Evolutionary conservation across 2,888 invertebrate genomes (phyloP), one percentile per base, ranked within the genome.

Genomic region (Eupithecia dodoneata): DNA sequence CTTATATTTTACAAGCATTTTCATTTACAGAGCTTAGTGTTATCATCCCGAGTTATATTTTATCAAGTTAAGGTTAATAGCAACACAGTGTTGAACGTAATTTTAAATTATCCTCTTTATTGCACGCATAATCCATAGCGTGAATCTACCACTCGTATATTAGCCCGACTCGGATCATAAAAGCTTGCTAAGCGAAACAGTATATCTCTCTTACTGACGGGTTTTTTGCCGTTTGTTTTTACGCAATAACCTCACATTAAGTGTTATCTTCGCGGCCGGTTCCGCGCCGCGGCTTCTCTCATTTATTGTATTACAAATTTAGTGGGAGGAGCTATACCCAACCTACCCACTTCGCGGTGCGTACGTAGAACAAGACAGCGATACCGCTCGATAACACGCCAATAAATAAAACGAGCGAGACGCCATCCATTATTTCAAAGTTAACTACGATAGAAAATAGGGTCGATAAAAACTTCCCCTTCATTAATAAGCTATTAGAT

Each of bases 401-500:
- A 89, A 87, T 81, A 81, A 92, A 90, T 88, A 89, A 87, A 91
- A 90, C 81, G 88, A 88, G 86, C 83, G 87, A 90, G 91, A 91
- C 83, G 87, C 89, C 89, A 86, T 88, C 89, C 83, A 91, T 92
- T 90, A 93, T 92, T 94, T 91, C 88, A 87, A 91, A 91, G 85
- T 92, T 90, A 84, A 88, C 94, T 94, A 94, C 89, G 88, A 92
- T 94, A 94, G 94, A 92, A 93, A 94, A 94, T 93, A 90, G 91
- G 93, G 94, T 88, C 90, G 89, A 90, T 90, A 90, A 90, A 87
- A 90, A 90, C 89, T 93, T 94, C 94, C 94, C 94, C 91, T 82
- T 94, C 89, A 94, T 95, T 94, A 95, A 95, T 94, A 94, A 94
- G 94, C 94, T 95, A 95, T 95, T 94, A 95, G 94, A 95, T 95